Conservation (phyloP, 2,888 invertebrate species). For the Galeopsomyia nigrocyanea region DNA sequence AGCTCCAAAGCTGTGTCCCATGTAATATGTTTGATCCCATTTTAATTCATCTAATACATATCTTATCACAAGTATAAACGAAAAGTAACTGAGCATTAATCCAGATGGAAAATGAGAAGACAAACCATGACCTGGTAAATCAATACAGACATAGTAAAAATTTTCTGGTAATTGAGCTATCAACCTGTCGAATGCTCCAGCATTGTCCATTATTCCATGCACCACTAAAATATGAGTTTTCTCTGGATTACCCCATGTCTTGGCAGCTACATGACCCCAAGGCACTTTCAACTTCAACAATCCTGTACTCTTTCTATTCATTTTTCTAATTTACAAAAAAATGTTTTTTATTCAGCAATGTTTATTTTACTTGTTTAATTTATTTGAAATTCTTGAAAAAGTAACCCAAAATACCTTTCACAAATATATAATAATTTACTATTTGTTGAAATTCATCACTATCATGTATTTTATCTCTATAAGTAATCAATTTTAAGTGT, state of each 20-base stretch:
- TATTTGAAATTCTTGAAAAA: too few species aligned
- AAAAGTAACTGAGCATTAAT: constrained; percentile 61
- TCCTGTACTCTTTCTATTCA: constrained; percentile 22
- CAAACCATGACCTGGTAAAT: constrained; percentile 70
- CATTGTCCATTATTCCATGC: constrained; percentile 69
- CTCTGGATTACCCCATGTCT: constrained; percentile 62
- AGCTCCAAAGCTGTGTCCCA: constrained; percentile 72
- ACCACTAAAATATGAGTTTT: constrained; percentile 54
- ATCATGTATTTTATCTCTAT: too few species aligned
- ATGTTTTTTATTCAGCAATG: too few species aligned
- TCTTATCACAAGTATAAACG: constrained; percentile 59
- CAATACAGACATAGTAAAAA: constrained; percentile 66
- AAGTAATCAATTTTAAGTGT: too few species aligned
- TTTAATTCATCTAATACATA: constrained; percentile 64
- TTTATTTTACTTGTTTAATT: too few species aligned
- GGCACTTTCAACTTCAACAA: constrained; percentile 70
- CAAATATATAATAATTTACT: too few species aligned
- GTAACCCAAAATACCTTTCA: too few species aligned
- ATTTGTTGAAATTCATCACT: too few species aligned
- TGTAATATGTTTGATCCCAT: constrained; percentile 65
- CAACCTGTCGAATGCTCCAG: constrained; percentile 68
- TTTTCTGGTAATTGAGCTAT: constrained; percentile 62
- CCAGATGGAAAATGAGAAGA: constrained; percentile 68
- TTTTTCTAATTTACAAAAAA: constrained; percentile 15
- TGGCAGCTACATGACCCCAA: constrained; percentile 74